These are phyloP conservation scores for Ennomos erosarius DNA, from an alignment of 2,888 invertebrate genomes.

Conservation along the genomic window DNA sequence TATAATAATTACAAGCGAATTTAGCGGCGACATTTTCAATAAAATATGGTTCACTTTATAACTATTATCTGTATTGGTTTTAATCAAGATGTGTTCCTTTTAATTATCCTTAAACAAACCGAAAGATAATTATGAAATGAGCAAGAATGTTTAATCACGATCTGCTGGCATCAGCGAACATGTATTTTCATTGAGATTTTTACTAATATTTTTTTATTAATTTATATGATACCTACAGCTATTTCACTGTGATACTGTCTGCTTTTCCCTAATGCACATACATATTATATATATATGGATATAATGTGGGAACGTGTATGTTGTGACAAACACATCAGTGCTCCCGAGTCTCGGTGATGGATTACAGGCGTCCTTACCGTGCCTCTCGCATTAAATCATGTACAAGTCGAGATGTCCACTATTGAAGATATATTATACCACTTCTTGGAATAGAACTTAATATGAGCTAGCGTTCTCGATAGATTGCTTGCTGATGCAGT, in stretches of 20 bases:
- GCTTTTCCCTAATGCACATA: conserved; percentile 26
- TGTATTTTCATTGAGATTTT: conserved; percentile 12
- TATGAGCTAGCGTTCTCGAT: too few relatives aligned
- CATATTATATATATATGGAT: conserved; percentile 5
- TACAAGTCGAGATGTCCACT: conserved; percentile 11
- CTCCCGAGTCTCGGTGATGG: conserved; percentile 20
- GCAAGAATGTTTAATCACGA: conserved; percentile 8
- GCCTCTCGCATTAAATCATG: conserved; percentile 23
- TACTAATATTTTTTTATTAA: conserved; percentile 9
- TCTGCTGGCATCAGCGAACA: conserved; percentile 6
- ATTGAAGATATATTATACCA: neutral
- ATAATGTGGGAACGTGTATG: conserved; percentile 6
- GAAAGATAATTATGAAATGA: neutral
- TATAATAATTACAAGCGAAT: conserved; percentile 33
- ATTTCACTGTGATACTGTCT: conserved; percentile 4
- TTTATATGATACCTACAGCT: neutral
- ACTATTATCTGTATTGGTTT: conserved; percentile 4
- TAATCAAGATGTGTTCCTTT: neutral
- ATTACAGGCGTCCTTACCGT: conserved; percentile 15
- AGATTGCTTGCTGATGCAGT: too few relatives aligned
- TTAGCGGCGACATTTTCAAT: conserved; percentile 27
- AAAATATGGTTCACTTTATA: conserved; percentile 5
- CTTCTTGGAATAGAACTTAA: too few relatives aligned
- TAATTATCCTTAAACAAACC: conserved; percentile 6
- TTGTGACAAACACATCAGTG: conserved; percentile 25